These are phyloP conservation scores for Sthenelais limicola DNA, from an alignment of 2,888 invertebrate genomes.

Conservation along the genomic window DNA sequence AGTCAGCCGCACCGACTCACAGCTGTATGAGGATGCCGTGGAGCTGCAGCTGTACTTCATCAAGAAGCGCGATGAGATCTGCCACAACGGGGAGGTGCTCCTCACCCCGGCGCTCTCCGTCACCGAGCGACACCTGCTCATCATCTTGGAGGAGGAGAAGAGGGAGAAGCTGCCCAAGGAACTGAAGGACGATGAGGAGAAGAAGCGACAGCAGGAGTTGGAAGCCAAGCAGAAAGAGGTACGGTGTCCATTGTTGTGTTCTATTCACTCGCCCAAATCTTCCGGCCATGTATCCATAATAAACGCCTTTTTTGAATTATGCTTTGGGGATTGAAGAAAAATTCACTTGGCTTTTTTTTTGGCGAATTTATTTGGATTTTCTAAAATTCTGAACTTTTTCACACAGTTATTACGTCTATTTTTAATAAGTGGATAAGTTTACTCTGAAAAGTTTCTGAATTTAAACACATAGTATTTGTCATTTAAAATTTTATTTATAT, in stretches of 20 bases:
- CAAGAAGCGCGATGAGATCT: slow-evolving; percentile 79
- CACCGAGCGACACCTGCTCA: slow-evolving; percentile 80
- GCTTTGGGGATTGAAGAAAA: background rate
- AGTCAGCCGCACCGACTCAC: slow-evolving; percentile 90
- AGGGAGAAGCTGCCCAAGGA: slow-evolving; percentile 79
- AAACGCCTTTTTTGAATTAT: background rate
- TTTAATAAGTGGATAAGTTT: too few relatives aligned
- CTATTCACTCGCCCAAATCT: too few relatives aligned
- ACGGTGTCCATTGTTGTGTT: too few relatives aligned
- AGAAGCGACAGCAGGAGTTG: slow-evolving; percentile 54
- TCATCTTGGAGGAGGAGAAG: slow-evolving; percentile 63
- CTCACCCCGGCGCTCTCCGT: slow-evolving; percentile 90
- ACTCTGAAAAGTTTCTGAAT: too few relatives aligned
- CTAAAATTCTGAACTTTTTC: too few relatives aligned
- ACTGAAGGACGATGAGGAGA: slow-evolving; percentile 65
- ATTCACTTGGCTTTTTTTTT: background rate
- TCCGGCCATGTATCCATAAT: too few relatives aligned
- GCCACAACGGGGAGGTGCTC: slow-evolving; percentile 84
- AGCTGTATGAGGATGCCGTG: slow-evolving; percentile 93
- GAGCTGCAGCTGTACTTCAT: slow-evolving; percentile 94
- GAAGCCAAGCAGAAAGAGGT: slow-evolving; percentile 21
- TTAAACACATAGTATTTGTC: too few relatives aligned
- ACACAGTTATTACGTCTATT: too few relatives aligned
- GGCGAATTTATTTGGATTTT: too few relatives aligned
- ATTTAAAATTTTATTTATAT: too few relatives aligned